Evolutionary conservation across 1,140 invertebrate species (phyloP), one percentile per base, ranked within the genome.

Genomic region (Agrilus planipennis): DNA sequence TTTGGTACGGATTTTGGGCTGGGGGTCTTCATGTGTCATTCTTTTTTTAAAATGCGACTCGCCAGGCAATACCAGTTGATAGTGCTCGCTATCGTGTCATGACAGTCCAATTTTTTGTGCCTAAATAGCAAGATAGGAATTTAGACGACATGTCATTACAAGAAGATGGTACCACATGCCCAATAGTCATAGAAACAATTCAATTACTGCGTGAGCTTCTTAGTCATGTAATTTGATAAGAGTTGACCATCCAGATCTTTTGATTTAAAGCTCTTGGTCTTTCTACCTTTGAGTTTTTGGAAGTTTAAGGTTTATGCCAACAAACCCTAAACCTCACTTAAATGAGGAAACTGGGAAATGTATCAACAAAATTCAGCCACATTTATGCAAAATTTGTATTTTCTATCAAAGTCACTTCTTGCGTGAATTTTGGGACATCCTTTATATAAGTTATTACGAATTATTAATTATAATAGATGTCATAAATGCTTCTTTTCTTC

Each of bases 21-120:
- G n/a, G n/a, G n/a, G n/a, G n/a, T n/a, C n/a, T n/a, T n/a, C n/a
- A n/a, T n/a, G n/a, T n/a, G 16, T 15, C 36, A 38, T 22, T 2
- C 19, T 37, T 28, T 38, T 19, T 39, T 30, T 23, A 18, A 38
- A 23, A 43, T 43, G 34, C 6, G 31, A 34, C 34, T 43, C 9
- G 63, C 20, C 34, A 35, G n/a, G 36, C 57, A 23, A 67, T 70
- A 3, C 71, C 58, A 39, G 57, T 50, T 47, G 65, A 18, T 9
- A 41, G 44, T 44, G 34, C 25, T 34, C 47, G 29, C 9, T 54
- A 50, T 50, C 27, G 38, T 28, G 41, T 27, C 28, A 48, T 42
- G 44, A 41, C 49, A 40, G 41, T 6, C 9, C 16, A 52, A 40
- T 48, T 45, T 16, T 45, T 50, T 43, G 1, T 40, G 14, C 42